Percentiles rank a stretch among this genome's conserved stretches.
Conservation (phyloP, 1,140 invertebrate genomes). For the Trachelipus rathkii region DNA sequence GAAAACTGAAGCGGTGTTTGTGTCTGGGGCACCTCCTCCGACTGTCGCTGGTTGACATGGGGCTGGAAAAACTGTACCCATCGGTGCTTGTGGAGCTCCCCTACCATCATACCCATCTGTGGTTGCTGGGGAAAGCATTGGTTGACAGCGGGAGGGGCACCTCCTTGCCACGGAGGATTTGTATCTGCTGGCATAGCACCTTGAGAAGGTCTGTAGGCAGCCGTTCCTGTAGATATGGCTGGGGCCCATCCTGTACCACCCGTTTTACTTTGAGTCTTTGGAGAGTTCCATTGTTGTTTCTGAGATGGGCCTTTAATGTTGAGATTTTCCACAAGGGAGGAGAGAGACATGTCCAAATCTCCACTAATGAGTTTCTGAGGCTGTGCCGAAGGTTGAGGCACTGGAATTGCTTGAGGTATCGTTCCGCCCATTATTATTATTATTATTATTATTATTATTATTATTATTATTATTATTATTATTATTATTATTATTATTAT, state of each 20-base stretch:
- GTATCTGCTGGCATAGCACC: not conserved
- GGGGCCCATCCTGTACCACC: conserved; percentile 48
- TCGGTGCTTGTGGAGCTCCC: not conserved
- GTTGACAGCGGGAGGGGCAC: not conserved
- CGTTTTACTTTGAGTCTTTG: conserved; percentile 46
- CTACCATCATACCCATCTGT: not conserved
- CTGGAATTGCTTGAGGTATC: conserved; percentile 13
- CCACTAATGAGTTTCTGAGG: conserved; percentile 43
- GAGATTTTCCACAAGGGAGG: conserved; percentile 44
- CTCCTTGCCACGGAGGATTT: conserved; percentile 1
- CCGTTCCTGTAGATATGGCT: conserved; percentile 22
- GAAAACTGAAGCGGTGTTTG: not conserved
- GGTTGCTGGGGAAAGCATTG: not conserved
- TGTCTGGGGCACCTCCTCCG: not conserved
- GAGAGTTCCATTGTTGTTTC: conserved; percentile 45
- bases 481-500: no score
- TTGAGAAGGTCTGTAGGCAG: not conserved
- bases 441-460: no score
- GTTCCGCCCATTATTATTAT: not conserved
- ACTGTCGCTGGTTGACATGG: not conserved
- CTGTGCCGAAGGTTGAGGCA: conserved; percentile 17
- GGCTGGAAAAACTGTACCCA: not conserved
- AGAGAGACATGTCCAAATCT: conserved; percentile 44
- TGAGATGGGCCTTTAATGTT: conserved; percentile 43
- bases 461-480: no score